Evolutionary conservation across 2,797 vertebrate genomes (phyloP).

Genomic region (Oreochromis grahami): DNA sequence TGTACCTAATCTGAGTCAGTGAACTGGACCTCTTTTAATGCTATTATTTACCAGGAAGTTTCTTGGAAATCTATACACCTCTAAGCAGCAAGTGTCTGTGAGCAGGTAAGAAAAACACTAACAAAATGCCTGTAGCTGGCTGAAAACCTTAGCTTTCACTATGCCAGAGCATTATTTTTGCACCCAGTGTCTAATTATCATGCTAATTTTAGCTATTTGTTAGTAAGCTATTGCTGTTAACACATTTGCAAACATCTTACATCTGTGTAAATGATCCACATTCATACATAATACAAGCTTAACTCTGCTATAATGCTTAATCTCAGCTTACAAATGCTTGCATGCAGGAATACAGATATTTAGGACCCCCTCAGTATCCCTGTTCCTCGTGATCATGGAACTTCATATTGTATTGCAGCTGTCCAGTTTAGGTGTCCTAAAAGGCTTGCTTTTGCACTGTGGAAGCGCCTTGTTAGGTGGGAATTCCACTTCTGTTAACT

Average conservation of each 20-base stretch:
- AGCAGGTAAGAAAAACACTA: neutral
- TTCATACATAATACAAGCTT: neutral
- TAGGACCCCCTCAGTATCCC: neutral
- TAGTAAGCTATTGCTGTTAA: neutral
- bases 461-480: neutral
- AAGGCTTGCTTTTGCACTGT: neutral
- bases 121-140: neutral
- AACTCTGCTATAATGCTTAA: neutral
- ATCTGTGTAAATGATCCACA: neutral
- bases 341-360: neutral
- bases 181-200: neutral
- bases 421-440: neutral
- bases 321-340: fast-evolving
- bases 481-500: neutral
- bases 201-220: neutral
- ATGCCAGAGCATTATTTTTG: neutral
- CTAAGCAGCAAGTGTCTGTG: neutral
- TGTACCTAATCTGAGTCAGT: neutral
- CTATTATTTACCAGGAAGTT: neutral
- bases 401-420: neutral
- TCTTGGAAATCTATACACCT: neutral
- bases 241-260: neutral
- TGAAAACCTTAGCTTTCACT: neutral
- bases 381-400: neutral
- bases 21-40: neutral